A percentile compares a stretch with the other conserved stretches of the same genome.
Conservation (phyloP, 2,888 invertebrate species). For the Leptothorax acervorum region DNA sequence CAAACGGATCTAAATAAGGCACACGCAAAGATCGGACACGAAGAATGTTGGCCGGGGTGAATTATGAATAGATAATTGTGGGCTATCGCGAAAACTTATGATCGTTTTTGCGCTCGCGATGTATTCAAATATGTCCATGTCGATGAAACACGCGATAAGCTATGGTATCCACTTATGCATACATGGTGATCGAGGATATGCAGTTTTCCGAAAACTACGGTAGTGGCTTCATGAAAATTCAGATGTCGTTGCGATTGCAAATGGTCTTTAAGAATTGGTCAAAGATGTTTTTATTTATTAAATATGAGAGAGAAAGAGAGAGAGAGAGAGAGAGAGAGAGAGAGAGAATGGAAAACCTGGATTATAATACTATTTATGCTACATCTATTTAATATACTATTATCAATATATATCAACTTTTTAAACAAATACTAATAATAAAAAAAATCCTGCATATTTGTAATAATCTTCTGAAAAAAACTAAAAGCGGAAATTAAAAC, state of each 20-base stretch:
- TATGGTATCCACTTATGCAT: neutral
- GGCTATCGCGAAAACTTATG: slow-evolving; percentile 42
- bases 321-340: neutral
- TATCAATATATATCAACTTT: neutral
- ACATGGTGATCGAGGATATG: neutral
- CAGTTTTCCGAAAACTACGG: neutral
- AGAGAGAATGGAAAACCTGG: neutral
- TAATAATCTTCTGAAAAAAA: neutral
- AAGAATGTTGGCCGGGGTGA: slow-evolving; percentile 33
- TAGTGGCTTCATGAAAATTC: neutral
- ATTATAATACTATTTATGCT: neutral
- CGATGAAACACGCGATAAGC: slow-evolving; percentile 26
- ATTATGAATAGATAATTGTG: slow-evolving; percentile 57
- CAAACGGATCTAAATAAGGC: neutral
- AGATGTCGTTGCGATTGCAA: neutral
- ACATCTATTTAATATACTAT: neutral
- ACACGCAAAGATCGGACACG: slow-evolving; percentile 1
- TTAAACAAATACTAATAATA: neutral
- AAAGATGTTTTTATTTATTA: neutral
- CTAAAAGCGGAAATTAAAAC: neutral
- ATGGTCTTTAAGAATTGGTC: neutral
- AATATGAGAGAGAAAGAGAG: neutral
- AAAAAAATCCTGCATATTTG: neutral
- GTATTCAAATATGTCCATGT: slow-evolving; percentile 33
- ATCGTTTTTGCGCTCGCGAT: slow-evolving; percentile 48